phyloP scores from a whole-genome alignment of 2,113 vertebrate genomes.

The Tylochromis polylepis region DNA sequence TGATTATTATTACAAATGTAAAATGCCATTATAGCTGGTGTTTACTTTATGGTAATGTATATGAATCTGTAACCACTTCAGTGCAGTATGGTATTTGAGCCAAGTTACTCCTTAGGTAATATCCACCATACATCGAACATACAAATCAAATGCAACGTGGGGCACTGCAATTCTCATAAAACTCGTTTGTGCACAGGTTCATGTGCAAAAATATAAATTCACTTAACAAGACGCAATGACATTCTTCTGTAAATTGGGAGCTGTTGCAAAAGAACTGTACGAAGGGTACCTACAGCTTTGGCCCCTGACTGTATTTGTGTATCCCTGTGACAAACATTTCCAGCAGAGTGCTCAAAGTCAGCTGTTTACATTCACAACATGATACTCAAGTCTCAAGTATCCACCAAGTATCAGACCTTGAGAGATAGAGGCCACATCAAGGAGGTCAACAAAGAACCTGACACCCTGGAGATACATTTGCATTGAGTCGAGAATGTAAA shows the following conservation, averaged over 20 bases:
- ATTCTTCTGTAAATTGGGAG: neutral
- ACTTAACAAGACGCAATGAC: neutral
- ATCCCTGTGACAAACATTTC: conserved; percentile 61
- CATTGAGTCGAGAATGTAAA: conserved; percentile 70
- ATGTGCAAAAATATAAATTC: neutral
- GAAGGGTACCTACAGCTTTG: neutral
- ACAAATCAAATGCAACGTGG: neutral
- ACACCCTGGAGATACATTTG: conserved; percentile 71
- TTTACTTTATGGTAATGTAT: neutral
- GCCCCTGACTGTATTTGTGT: conserved; percentile 29
- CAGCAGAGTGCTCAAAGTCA: conserved; percentile 50
- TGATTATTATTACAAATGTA: neutral
- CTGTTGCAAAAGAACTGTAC: neutral
- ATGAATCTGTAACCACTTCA: neutral
- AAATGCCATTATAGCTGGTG: neutral
- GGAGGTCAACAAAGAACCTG: conserved; percentile 68
- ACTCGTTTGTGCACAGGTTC: neutral
- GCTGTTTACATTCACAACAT: conserved; percentile 69
- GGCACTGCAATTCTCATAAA: neutral
- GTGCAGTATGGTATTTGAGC: neutral
- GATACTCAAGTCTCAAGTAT: conserved; percentile 69
- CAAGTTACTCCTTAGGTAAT: neutral
- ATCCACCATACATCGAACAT: neutral
- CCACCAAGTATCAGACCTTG: conserved; percentile 64
- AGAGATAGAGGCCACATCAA: conserved; percentile 68